Conservation (phyloP, 2,797 vertebrate species). For the Neoniphon sammara region DNA sequence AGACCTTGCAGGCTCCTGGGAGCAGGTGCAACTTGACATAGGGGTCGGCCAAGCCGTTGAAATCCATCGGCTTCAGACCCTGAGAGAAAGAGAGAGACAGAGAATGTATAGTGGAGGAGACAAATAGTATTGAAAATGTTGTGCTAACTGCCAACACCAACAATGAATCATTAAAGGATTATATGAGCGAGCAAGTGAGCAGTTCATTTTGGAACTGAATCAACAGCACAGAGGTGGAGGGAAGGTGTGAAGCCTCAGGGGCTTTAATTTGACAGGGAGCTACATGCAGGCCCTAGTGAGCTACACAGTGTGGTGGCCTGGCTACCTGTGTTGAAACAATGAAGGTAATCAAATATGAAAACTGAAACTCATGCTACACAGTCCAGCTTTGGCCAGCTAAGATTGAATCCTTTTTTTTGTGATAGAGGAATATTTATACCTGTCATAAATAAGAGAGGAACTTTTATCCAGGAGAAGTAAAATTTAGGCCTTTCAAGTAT, state of each 20-base stretch:
- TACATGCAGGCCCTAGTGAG: background rate
- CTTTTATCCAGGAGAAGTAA: too few relatives aligned
- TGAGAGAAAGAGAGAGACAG: conserved; percentile 51
- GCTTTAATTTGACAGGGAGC: background rate
- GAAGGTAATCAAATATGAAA: background rate
- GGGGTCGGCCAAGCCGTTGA: conserved; percentile 91
- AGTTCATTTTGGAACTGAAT: conserved; percentile 12
- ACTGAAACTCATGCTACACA: background rate
- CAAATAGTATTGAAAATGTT: background rate
- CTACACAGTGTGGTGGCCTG: background rate
- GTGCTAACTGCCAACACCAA: background rate
- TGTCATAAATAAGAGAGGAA: too few relatives aligned
- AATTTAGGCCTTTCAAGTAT: too few relatives aligned
- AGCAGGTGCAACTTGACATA: conserved; percentile 93
- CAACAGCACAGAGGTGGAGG: conserved; percentile 12
- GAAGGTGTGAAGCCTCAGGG: background rate
- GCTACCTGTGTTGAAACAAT: background rate
- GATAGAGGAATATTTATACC: too few relatives aligned
- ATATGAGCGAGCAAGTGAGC: conserved; percentile 9
- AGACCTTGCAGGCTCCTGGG: conserved; percentile 91
- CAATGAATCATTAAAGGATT: conserved; percentile 12
- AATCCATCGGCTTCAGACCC: conserved; percentile 95
- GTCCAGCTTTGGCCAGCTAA: too few relatives aligned
- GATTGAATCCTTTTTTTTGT: too few relatives aligned
- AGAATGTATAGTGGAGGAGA: conserved; percentile 9